These are phyloP conservation scores for Serranus cabrilla DNA, from an alignment of 2,797 vertebrate genomes.

Conservation along the genomic window DNA sequence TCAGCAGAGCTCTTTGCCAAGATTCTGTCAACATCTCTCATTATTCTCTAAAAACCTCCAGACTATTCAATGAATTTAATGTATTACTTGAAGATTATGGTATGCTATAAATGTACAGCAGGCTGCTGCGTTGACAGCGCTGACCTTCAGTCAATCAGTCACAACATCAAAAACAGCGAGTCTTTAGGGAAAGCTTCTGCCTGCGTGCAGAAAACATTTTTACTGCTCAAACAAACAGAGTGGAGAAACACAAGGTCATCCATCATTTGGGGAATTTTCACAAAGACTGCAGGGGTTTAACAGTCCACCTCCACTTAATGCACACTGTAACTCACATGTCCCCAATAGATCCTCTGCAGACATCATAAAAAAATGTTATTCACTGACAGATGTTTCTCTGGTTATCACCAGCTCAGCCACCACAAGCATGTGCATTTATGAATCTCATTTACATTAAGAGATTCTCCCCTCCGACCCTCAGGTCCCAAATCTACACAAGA, in stretches of 20 bases:
- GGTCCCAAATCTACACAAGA: slow-evolving; percentile 13
- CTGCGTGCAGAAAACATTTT: slow-evolving; percentile 5
- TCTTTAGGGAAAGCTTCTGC: slow-evolving; percentile 10
- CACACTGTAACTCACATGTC: slow-evolving; percentile 24
- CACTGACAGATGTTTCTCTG: slow-evolving; percentile 53
- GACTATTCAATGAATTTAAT: slow-evolving; percentile 27
- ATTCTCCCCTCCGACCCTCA: slow-evolving; percentile 12
- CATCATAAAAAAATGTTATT: slow-evolving; percentile 39
- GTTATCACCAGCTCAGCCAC: slow-evolving; percentile 38
- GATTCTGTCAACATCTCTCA: slow-evolving; percentile 29
- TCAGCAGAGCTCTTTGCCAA: slow-evolving; percentile 27
- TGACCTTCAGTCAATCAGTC: slow-evolving; percentile 61
- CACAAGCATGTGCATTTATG: slow-evolving; percentile 44
- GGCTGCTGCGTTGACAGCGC: slow-evolving; percentile 29
- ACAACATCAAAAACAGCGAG: slow-evolving; percentile 32
- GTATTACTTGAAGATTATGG: slow-evolving; percentile 17
- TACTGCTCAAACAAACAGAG: slow-evolving; percentile 19
- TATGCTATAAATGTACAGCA: slow-evolving; percentile 17
- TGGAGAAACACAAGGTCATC: slow-evolving; percentile 28
- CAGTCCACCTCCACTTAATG: slow-evolving; percentile 20
- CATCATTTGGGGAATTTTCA: slow-evolving; percentile 3
- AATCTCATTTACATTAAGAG: slow-evolving; percentile 59
- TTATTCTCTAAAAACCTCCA: slow-evolving; percentile 27
- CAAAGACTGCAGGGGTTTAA: slow-evolving; percentile 18
- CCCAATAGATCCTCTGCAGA: slow-evolving; percentile 33